These are phyloP conservation scores for Macaca mulatta DNA, from an alignment of 2,113 vertebrate genomes.

Conservation along the genomic window DNA sequence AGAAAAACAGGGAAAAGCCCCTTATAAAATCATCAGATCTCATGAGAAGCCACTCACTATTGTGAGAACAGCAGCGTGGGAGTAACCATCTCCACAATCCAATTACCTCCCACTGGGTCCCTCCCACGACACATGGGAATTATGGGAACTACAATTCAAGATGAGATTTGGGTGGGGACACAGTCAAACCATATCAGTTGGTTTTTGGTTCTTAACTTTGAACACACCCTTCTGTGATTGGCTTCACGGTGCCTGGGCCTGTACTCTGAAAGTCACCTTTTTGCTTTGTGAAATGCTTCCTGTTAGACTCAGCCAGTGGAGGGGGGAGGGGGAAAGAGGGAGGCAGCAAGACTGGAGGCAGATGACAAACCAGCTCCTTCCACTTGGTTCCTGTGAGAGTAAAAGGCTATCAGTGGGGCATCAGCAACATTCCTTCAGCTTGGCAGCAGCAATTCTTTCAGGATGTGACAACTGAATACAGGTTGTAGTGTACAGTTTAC, in stretches of 20 bases:
- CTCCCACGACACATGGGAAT: too few species aligned
- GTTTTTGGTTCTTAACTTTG: neutral
- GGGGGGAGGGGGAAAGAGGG: rapidly evolving
- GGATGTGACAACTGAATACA: neutral
- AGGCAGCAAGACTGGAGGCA: neutral
- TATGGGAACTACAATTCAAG: too few species aligned
- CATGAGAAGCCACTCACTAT: too few species aligned
- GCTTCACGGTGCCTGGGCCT: neutral
- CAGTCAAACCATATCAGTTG: too few species aligned
- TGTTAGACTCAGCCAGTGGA: neutral
- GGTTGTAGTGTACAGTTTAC: neutral
- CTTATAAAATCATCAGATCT: too few species aligned
- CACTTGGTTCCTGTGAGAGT: neutral
- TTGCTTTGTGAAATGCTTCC: neutral
- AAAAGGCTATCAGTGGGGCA: too few species aligned
- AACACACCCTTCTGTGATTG: neutral
- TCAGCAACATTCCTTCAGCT: neutral
- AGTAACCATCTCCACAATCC: too few species aligned
- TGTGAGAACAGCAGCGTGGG: too few species aligned
- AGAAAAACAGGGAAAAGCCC: too few species aligned
- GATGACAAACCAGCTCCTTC: neutral
- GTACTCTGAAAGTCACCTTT: neutral
- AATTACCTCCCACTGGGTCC: too few species aligned
- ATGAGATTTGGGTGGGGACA: too few species aligned
- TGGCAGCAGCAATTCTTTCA: neutral